Evolutionary conservation across 2,888 invertebrate genomes (phyloP), one percentile per base, ranked within the genome.

Genomic region (Brachyptera risi): DNA sequence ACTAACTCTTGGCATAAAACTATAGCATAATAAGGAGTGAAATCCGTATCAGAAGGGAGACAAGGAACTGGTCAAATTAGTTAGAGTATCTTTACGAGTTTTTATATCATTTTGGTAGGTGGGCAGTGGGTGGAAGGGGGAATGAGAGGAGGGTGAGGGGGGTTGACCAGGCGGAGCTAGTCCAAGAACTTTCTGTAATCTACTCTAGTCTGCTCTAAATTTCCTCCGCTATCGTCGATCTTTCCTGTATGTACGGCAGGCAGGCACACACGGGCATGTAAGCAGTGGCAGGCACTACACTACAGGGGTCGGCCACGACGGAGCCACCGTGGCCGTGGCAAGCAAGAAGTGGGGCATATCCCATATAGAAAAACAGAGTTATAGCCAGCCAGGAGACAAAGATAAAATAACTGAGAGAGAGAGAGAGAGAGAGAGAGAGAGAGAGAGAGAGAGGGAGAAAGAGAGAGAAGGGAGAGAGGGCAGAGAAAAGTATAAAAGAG

Each of bases 381-480:
- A 31, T 37, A 2, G 54, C 21, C 54, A 2, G 54, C 21, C 54
- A 21, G 19, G 17, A n/a, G 37, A 35, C 51, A 54, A 31, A 54
- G 54, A 37, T 54, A 54, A 51, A 54, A 54, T 35, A 37, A 54
- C 31, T 40, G 4, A 15, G 40, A 31, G 11, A 40, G n/a, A 4
- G 40, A 31, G 11, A 40, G n/a, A 4, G 40, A 15, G 40, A 40
- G 7, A 40, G 40, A n/a, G 40, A n/a, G n/a, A n/a, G 68, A 68
- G 68, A 68, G 57, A 68, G 66, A 69, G 70, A 70, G 68, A 61
- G 66, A 26, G n/a, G 19, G 40, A n/a, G 40, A n/a, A 40, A n/a
- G 68, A 68, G 68, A 68, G 57, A 68, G 66, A 69, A 70, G 70
- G 69, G 70, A 70, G 68, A 61, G 66, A 26, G n/a, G 19, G 40